Base-by-base conservation (phyloP, 1,140 invertebrate genomes). In the Ceratitis capitata region DNA sequence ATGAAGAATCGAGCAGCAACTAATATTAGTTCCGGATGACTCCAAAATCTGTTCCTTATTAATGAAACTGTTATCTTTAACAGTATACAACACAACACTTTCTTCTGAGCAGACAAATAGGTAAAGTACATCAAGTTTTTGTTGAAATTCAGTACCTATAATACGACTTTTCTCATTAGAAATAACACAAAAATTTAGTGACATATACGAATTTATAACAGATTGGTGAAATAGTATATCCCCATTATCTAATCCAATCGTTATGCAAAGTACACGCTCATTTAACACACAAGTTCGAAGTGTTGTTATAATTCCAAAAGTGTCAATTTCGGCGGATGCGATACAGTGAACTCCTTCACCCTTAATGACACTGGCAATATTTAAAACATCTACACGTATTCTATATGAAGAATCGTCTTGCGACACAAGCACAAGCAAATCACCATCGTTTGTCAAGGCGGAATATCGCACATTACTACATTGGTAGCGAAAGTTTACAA, bases 221-320 rank as follows among this genome's bases (percentile, higher is more conserved):
- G 69, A 78, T 14, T 14, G 19, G 19, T 78, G 69, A 45, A 78
- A 45, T 23, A 78, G n/a, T 14, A 78, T 9, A 39, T 78, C 39
- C 23, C 69, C 69, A 42, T 32, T 78, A 78, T 78, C 69, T 42
- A 78, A 78, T 78, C 69, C 69, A 78, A 78, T 78, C 2, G 69
- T 45, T 45, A 78, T 78, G 9, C 69, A 78, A 45, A 69, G 2
- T 14, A 45, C 42, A n/a, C 39, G 10, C 1, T 45, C 23, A 23
- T 23, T 45, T 26, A 35, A 3, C 39, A 78, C 9, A 9, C 39
- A 78, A 12, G 39, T 32, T 26, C 32, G 16, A 42, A 78, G 3
- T 19, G 69, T 23, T 23, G 69, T 45, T 23, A 78, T 23, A 26
- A n/a, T 14, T 47, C 69, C 69, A 12, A n/a, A 5, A 3, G n/a